Conservation (phyloP, 2,888 invertebrate species). For the Anticlea derivata region DNA sequence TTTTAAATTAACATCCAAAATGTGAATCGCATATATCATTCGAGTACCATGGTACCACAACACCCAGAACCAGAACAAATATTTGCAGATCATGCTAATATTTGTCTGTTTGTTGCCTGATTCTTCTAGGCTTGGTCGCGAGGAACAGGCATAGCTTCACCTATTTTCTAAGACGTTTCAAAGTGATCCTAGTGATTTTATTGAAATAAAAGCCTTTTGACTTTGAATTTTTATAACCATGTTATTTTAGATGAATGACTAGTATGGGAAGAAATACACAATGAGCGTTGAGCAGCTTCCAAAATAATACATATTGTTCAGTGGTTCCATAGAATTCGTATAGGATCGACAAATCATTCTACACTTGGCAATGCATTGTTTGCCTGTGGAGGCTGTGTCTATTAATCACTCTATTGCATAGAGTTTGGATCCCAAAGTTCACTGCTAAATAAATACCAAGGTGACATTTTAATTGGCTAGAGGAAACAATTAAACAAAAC, state of each 20-base stretch:
- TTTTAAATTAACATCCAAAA: neutral
- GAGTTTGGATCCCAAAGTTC: slow-evolving; percentile 15
- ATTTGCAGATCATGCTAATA: no score
- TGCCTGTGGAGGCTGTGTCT: slow-evolving; percentile 15
- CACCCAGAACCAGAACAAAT: no score
- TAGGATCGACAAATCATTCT: slow-evolving; percentile 21
- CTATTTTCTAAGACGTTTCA: no score
- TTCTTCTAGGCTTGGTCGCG: no score
- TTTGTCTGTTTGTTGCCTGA: no score
- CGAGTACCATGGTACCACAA: no score
- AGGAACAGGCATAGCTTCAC: no score
- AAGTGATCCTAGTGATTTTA: no score
- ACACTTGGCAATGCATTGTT: slow-evolving; percentile 25
- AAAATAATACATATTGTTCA: slow-evolving; percentile 7
- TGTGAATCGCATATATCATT: no score
- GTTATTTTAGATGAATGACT: no score
- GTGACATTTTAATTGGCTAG: slow-evolving; percentile 14
- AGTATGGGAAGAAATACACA: neutral
- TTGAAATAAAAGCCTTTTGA: no score
- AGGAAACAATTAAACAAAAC: neutral
- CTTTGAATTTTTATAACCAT: no score
- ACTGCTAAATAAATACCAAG: slow-evolving; percentile 25
- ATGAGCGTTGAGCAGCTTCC: slow-evolving; percentile 2
- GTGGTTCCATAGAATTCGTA: slow-evolving; percentile 5
- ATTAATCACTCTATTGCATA: slow-evolving; percentile 22